Base-by-base conservation (phyloP, 2,888 invertebrate species). In the Lamellibrachia satsuma region DNA sequence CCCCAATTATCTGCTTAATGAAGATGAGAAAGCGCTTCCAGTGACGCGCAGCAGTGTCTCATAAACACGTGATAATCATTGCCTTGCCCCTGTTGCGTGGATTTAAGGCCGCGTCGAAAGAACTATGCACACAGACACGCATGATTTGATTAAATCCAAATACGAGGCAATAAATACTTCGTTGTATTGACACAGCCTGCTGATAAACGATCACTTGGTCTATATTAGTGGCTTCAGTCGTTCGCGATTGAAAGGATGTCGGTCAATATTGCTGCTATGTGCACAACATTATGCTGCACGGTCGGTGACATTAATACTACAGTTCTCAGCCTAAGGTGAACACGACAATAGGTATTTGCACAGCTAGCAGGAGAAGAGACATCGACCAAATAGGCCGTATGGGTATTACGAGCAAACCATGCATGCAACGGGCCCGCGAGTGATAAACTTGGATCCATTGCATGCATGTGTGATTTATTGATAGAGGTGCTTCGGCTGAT, bases 281-380 rank as follows among this genome's bases (percentile, higher is more conserved):
- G 75, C 75, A 75, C n/a, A 75, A 75, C 75, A 75, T 75, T 75
- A 75, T 75, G n/a, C 75, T 22, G 75, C 75, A 75, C 75, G 75
- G 15, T 75, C 75, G 22, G 75, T 22, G 22, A 75, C 15, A 75
- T 75, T 75, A 15, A 11, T 6, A 75, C 22, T 75, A 75, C 75
- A 75, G 75, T 75, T 75, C 75, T 22, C 22, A 22, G 15, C n/a
- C 75, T 4, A 55, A 0, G 15, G 22, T n/a, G 75, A 75, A 75
- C 75, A n/a, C 15, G n/a, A 75, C 75, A 15, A 22, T 75, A 6
- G 75, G 75, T 75, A 22, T 75, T 75, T 75, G 22, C 6, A 15
- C n/a, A 22, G 75, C 75, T 75, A 57, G 7, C 57, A 57, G 22
- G 75, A 2, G 75, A 2, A n/a, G 22, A 75, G 75, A 22, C 22